Evolutionary conservation across 1,140 invertebrate genomes (phyloP).

Genomic region (Zophobas morio): DNA sequence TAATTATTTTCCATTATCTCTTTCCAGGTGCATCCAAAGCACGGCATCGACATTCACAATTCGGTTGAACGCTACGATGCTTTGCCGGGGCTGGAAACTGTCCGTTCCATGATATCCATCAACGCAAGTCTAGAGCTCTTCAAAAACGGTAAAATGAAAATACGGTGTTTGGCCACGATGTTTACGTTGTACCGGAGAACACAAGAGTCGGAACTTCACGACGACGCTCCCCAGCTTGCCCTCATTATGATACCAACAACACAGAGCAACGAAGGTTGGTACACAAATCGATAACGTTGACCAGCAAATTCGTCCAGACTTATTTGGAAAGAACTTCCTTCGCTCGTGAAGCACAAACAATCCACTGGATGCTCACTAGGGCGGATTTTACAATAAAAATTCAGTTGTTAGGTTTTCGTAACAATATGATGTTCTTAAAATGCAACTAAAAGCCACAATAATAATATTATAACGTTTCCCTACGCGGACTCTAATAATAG

Average conservation of each 20-base stretch:
- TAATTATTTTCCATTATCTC: slow-evolving; percentile 20
- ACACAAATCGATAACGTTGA: not conserved
- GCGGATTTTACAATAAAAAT: no score
- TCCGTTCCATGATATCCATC: slow-evolving; percentile 64
- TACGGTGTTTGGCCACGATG: slow-evolving; percentile 68
- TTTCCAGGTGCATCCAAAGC: slow-evolving; percentile 51
- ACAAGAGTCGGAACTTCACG: slow-evolving; percentile 66
- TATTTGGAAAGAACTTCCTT: no score
- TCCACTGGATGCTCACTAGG: no score
- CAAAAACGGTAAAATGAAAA: slow-evolving; percentile 66
- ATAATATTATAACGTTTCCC: no score
- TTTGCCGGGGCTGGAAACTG: slow-evolving; percentile 66
- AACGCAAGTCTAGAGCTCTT: slow-evolving; percentile 66
- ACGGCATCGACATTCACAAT: slow-evolving; percentile 55
- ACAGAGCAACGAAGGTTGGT: slow-evolving; percentile 58
- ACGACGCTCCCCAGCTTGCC: slow-evolving; percentile 68
- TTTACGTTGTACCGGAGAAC: slow-evolving; percentile 66
- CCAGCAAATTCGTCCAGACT: not conserved
- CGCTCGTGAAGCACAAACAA: no score
- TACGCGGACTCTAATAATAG: no score
- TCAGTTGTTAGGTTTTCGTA: no score
- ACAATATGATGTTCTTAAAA: no score
- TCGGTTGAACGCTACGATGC: slow-evolving; percentile 60
- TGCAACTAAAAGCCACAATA: no score
- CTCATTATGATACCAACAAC: slow-evolving; percentile 68